Base-by-base conservation (phyloP, 2,113 vertebrate genomes). In the Labrus mixtus region DNA sequence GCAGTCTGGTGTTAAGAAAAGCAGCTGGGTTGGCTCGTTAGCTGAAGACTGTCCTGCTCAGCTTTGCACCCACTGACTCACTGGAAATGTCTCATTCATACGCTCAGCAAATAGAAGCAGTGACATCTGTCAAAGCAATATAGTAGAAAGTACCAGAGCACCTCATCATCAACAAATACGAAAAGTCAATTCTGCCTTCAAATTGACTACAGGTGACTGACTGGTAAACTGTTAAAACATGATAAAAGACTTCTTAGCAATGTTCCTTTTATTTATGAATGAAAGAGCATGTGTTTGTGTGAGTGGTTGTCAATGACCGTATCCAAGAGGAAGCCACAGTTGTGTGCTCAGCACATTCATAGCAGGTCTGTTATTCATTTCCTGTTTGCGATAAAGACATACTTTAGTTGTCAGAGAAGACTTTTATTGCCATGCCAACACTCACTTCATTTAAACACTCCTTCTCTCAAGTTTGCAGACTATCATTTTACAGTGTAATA, bases 51-150 rank as follows among this genome's bases (percentile, higher is more conserved):
- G n/a, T n/a, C n/a, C n/a, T n/a, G 75, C 66, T 77, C 23, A 46
- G 48, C 64, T 43, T 53, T 76, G 64, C 73, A 58, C 33, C 41
- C 36, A 3, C 60, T 46, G 19, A 57, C 39, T 63, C 69, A 15
- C 59, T 63, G 72, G 57, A 77, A 79, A 70, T 65, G 65, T 76
- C 51, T 73, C 19, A 33, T 81, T 46, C 74, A 74, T 79, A 68
- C 19, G 62, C 13, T 69, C 22, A 50, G 25, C 10, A 54, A 45
- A 66, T 64, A 45, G 45, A 76, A 62, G 68, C 20, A 33, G 68
- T 66, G 33, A n/a, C 57, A 61, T 57, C 3, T 10, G 48, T 78
- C 37, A 41, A 9, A 55, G 45, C 23, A 23, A 4, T 16, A n/a
- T 15, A 45, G 29, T 33, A 33, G 29, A 43, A 19, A 60, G 6